These are phyloP conservation scores for Etheostoma nigrum DNA, from an alignment of 2,797 vertebrate genomes.

Conservation along the genomic window DNA sequence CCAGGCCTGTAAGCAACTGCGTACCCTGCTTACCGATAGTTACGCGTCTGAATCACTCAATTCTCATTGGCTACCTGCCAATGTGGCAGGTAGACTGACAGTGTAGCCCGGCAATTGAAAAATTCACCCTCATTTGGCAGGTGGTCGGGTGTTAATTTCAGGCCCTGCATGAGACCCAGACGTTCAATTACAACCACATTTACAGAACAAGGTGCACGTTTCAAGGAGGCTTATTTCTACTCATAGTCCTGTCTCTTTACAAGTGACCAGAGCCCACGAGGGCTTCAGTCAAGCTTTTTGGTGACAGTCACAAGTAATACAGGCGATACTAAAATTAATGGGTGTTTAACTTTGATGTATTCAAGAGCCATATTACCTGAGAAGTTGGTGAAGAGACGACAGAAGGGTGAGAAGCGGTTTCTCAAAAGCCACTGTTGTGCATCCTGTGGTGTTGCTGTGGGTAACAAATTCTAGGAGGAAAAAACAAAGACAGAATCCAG, in stretches of 20 bases:
- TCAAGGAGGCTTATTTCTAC: background rate
- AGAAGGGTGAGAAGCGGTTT: conserved; percentile 95
- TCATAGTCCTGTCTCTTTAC: background rate
- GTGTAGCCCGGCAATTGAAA: too few species aligned
- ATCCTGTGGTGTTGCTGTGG: conserved; percentile 93
- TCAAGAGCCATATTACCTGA: conserved; percentile 85
- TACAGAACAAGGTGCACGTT: too few species aligned
- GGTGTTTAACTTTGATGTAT: background rate
- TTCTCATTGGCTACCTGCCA: too few species aligned
- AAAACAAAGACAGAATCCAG: background rate
- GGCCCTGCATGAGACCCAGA: too few species aligned
- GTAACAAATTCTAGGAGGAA: conserved; percentile 91
- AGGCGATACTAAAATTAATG: background rate
- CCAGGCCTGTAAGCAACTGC: too few species aligned
- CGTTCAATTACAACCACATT: too few species aligned
- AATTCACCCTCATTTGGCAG: too few species aligned
- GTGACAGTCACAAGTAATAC: background rate
- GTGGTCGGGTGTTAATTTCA: too few species aligned
- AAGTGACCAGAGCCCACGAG: background rate
- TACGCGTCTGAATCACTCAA: too few species aligned
- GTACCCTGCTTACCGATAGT: too few species aligned
- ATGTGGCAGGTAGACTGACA: too few species aligned
- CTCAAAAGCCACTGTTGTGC: conserved; percentile 97
- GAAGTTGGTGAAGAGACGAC: conserved; percentile 95
- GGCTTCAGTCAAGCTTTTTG: background rate